Percentiles rank a stretch among this genome's conserved stretches.
Evolutionary conservation across 2,888 invertebrate species (phyloP).

Genomic region (Meiosimyza decipiens): DNA sequence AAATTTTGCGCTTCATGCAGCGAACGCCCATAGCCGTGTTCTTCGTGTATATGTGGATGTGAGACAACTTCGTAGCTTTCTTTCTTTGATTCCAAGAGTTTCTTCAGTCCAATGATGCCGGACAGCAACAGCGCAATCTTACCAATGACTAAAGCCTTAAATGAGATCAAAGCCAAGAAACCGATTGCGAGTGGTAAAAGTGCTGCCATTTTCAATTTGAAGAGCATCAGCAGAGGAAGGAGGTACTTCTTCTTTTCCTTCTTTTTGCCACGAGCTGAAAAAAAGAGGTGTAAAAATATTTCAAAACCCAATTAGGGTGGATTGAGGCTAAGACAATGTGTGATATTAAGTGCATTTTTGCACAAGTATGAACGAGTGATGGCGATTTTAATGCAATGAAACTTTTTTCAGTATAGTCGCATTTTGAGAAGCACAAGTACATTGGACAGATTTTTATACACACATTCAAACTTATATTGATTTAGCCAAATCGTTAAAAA

Average conservation of each 20-base stretch:
- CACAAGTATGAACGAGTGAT: too few relatives aligned
- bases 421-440: too few relatives aligned
- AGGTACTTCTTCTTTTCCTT: constrained; percentile 85
- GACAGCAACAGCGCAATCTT: constrained; percentile 85
- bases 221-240: constrained; percentile 78
- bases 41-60: constrained; percentile 73
- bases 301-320: too few relatives aligned
- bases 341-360: too few relatives aligned
- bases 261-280: constrained; percentile 79
- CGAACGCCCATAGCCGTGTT: constrained; percentile 75
- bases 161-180: constrained; percentile 80
- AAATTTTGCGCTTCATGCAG: constrained; percentile 75
- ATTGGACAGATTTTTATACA: too few relatives aligned
- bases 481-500: too few relatives aligned
- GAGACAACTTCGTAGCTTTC: constrained; percentile 83
- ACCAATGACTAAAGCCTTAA: constrained; percentile 86
- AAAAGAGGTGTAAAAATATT: constrained; percentile 18
- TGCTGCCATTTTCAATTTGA: constrained; percentile 83
- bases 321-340: too few relatives aligned
- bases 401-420: too few relatives aligned
- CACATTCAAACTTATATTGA: too few relatives aligned
- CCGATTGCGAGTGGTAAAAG: constrained; percentile 83
- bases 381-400: too few relatives aligned
- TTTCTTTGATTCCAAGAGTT: constrained; percentile 77
- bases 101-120: constrained; percentile 78